phyloP scores from a whole-genome alignment of 2,888 invertebrate genomes.

The Blastobasis adustella region DNA sequence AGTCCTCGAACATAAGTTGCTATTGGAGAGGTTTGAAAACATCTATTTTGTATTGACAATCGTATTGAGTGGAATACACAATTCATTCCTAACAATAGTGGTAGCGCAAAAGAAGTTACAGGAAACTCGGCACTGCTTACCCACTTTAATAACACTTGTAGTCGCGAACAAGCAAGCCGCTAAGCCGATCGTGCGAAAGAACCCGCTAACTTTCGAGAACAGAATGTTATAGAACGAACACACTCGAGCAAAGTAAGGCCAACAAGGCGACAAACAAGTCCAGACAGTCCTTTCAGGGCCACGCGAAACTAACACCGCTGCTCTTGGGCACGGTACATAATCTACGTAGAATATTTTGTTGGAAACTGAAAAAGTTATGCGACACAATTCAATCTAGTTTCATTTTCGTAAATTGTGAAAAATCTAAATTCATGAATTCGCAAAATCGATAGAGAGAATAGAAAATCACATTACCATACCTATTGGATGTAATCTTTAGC shows the following conservation, averaged over 20 bases:
- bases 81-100: slow-evolving; percentile 48
- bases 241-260: slow-evolving; percentile 21
- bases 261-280: slow-evolving; percentile 53
- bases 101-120: slow-evolving; percentile 40
- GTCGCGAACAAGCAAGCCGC: slow-evolving; percentile 54
- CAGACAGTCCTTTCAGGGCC: slow-evolving; percentile 36
- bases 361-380: no score
- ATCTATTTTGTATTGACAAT: background rate
- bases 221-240: slow-evolving; percentile 36
- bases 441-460: no score
- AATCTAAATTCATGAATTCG: no score
- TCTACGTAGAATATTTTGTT: no score
- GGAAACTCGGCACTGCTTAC: slow-evolving; percentile 27
- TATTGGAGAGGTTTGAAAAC: background rate
- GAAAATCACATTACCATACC: no score
- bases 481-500: no score
- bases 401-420: no score
- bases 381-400: no score
- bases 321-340: slow-evolving; percentile 12
- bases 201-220: slow-evolving; percentile 51
- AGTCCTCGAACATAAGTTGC: slow-evolving; percentile 13
- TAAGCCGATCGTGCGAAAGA: slow-evolving; percentile 65
- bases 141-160: slow-evolving; percentile 56
- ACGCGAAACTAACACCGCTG: slow-evolving; percentile 18
- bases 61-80: slow-evolving; percentile 33